Evolutionary conservation across 2,888 invertebrate species (phyloP), one percentile per base, ranked within the genome.

Genomic region (Athripsodes cinereus): DNA sequence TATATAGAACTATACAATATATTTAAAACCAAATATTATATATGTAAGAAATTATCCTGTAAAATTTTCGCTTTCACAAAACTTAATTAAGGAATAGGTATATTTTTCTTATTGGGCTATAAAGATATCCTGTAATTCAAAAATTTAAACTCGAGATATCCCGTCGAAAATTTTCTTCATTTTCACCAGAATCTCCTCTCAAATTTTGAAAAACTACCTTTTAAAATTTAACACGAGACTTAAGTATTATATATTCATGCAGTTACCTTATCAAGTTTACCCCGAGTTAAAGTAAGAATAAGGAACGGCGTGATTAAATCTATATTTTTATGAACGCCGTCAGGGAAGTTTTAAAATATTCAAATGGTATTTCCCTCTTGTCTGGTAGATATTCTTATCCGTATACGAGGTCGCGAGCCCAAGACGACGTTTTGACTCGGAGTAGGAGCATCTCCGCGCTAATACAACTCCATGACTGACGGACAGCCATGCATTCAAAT

Each of bases 401-500:
- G 52, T 22, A n/a, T n/a, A 47, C 52, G 57, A 19, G 22, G 35
- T 53, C 35, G 40, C 61, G 62, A 62, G 58, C 62, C 61, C 52
- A 60, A 61, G 61, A 63, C 57, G 57, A n/a, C 16, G 21, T 40
- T 26, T 22, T 31, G 56, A 34, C 53, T 18, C 16, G 26, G 53
- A 46, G 52, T 48, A 52, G 49, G 55, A 53, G 58, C 58, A 55
- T 60, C 46, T 54, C 55, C 51, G 34, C 51, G 60, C 56, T 62
- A 60, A 60, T 62, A 53, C 58, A 81, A 78, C 81, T 79, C 77
- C 79, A 77, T 82, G 83, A 84, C 81, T 84, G 84, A 84, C 83
- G 79, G 83, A 84, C 83, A 81, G 80, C 82, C 79, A 84, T 84
- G 84, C 84, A 84, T 84, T 84, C 84, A 84, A 84, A 84, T 84